Evolutionary conservation across 2,888 invertebrate species (phyloP), one percentile per base, ranked within the genome.

Genomic region (Malachius bipustulatus): DNA sequence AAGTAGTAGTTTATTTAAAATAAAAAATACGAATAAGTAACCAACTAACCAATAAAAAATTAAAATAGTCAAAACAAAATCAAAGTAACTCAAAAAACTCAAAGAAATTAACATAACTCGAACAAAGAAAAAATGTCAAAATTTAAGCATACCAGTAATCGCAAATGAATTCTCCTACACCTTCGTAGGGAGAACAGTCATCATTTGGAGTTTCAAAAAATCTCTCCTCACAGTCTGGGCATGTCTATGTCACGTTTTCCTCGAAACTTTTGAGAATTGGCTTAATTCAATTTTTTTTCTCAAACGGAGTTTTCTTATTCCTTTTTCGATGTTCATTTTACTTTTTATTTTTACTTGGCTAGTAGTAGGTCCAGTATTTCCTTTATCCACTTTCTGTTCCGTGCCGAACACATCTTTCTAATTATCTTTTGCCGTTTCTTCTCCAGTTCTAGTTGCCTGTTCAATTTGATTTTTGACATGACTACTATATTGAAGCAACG

Each of bases 161-260:
- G 24, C 24, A 19, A 19, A 19, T 19, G n/a, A n/a, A 8, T n/a
- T 19, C 24, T 19, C 24, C 24, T 19, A 19, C 24, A n/a, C 24
- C 24, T 19, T 19, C 24, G 24, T 19, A 19, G 24, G n/a, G 24
- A 19, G 24, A 19, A 19, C 24, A 19, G 24, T 19, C 24, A 19
- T 19, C 24, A 19, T 19, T 19, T n/a, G 24, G n/a, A 19, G 24
- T 6, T 19, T 19, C 24, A 6, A 19, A 19, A 19, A 19, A 19
- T n/a, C 6, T 19, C n/a, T 19, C 24, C 24, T 19, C n/a, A 19
- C 24, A 19, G 24, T 8, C n/a, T 19, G 24, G 24, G n/a, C 24
- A 19, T n/a, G n/a, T n/a, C n/a, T n/a, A n/a, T n/a, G n/a, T n/a
- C n/a, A n/a, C n/a, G n/a, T 19, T 19, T 19, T 19, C 24, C 24